Percentiles rank a stretch among this genome's conserved stretches.
These are phyloP conservation scores for Metacarcinus magister DNA, from an alignment of 2,888 invertebrate species.

Conservation along the genomic window DNA sequence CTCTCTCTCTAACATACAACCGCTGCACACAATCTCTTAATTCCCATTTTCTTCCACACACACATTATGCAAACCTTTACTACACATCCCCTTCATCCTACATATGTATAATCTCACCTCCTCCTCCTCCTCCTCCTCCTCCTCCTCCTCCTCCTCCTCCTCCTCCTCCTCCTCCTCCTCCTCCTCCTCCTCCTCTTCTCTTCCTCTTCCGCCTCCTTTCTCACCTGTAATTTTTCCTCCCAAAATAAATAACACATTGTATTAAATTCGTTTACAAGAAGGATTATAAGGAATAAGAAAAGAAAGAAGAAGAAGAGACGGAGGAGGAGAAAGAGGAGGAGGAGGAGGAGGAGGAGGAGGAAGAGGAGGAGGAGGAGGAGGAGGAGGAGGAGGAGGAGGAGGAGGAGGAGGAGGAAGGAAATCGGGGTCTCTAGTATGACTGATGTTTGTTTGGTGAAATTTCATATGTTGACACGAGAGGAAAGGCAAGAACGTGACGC, in stretches of 20 bases:
- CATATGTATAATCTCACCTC: not conserved
- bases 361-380: not conserved
- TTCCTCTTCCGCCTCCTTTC: not conserved
- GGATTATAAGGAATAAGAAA: not conserved
- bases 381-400: not conserved
- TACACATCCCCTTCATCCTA: not conserved
- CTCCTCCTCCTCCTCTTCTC: not conserved
- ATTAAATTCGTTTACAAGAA: not conserved
- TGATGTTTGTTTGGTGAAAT: slow-evolving; percentile 39
- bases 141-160: too few relatives aligned
- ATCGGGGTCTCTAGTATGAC: not conserved
- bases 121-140: not conserved
- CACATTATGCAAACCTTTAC: not conserved
- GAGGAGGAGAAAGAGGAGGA: not conserved
- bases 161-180: too few relatives aligned
- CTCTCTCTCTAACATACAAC: too few relatives aligned
- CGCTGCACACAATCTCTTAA: too few relatives aligned
- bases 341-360: not conserved
- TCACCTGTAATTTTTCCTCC: not conserved
- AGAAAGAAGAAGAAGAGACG: not conserved
- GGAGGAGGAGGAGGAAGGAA: not conserved
- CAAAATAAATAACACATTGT: not conserved
- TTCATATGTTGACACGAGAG: not conserved
- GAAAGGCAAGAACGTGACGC: slow-evolving; percentile 19
- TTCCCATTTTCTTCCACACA: not conserved